Evolutionary conservation across 1,140 invertebrate species (phyloP).

Genomic region (Plodia interpunctella): DNA sequence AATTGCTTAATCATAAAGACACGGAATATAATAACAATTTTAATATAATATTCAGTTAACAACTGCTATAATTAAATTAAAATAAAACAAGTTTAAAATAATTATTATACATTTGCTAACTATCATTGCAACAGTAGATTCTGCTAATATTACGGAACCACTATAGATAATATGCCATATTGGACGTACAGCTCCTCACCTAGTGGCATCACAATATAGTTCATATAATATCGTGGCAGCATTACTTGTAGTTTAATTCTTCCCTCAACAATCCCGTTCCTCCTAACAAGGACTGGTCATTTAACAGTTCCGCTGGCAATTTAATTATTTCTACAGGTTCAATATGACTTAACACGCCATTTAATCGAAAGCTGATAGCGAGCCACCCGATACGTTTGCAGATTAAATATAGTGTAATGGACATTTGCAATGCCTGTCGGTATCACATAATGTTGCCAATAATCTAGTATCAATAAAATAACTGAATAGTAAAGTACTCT

Average conservation of each 20-base stretch:
- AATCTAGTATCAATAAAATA: not conserved
- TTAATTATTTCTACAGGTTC: constrained; percentile 45
- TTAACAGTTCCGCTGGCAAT: constrained; percentile 46
- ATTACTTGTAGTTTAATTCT: constrained; percentile 21
- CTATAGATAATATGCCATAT: too few relatives aligned
- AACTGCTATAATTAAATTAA: too few relatives aligned
- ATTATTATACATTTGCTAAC: too few relatives aligned
- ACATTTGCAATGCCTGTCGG: not conserved
- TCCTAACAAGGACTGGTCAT: constrained; percentile 36
- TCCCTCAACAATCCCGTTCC: constrained; percentile 48
- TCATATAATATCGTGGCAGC: too few relatives aligned
- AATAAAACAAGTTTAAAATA: too few relatives aligned
- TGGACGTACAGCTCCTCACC: too few relatives aligned
- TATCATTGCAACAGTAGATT: too few relatives aligned
- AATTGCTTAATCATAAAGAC: too few relatives aligned
- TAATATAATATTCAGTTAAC: too few relatives aligned
- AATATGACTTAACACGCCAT: constrained; percentile 32
- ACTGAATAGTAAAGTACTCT: constrained; percentile 11
- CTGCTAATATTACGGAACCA: too few relatives aligned
- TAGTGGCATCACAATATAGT: too few relatives aligned
- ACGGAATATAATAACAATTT: too few relatives aligned
- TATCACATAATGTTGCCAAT: not conserved
- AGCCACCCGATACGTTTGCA: constrained; percentile 1
- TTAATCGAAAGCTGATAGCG: constrained; percentile 21
- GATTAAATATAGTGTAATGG: constrained; percentile 4